phyloP scores from a whole-genome alignment of 2,888 invertebrate species.

The Anodontia alba region DNA sequence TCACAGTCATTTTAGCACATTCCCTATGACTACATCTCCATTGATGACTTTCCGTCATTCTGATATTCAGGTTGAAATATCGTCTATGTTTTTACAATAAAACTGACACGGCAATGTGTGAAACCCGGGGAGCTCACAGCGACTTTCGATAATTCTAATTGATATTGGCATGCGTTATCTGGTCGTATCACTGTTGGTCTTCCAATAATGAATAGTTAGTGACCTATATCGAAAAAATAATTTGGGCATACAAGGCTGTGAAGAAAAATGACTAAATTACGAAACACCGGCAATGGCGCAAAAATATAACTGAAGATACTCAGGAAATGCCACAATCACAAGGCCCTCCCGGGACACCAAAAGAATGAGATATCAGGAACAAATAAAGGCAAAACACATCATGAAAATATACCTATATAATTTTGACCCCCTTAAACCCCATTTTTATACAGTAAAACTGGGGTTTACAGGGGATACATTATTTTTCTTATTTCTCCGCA shows the following conservation, averaged over 20 bases:
- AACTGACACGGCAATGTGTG: not conserved
- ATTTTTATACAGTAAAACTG: too few species aligned
- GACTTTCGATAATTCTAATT: constrained; percentile 6
- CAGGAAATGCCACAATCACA: too few species aligned
- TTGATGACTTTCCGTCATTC: not conserved
- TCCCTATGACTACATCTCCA: not conserved
- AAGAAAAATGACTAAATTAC: too few species aligned
- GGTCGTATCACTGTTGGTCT: not conserved
- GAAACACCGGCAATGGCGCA: not conserved
- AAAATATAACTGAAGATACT: not conserved
- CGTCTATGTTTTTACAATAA: constrained; percentile 6
- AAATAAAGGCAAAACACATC: too few species aligned
- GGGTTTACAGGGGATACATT: too few species aligned
- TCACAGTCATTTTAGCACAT: not conserved
- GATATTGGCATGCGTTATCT: constrained; percentile 10
- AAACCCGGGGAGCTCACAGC: not conserved
- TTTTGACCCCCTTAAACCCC: too few species aligned
- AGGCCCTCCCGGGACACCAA: too few species aligned
- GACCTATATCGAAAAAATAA: too few species aligned
- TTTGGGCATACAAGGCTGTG: too few species aligned
- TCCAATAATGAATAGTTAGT: constrained; percentile 11
- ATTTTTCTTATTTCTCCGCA: too few species aligned
- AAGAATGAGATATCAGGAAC: too few species aligned
- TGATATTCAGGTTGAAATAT: constrained; percentile 5
- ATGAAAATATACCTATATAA: too few species aligned